Conservation (phyloP, 2,797 vertebrate genomes). For the Anableps anableps region DNA sequence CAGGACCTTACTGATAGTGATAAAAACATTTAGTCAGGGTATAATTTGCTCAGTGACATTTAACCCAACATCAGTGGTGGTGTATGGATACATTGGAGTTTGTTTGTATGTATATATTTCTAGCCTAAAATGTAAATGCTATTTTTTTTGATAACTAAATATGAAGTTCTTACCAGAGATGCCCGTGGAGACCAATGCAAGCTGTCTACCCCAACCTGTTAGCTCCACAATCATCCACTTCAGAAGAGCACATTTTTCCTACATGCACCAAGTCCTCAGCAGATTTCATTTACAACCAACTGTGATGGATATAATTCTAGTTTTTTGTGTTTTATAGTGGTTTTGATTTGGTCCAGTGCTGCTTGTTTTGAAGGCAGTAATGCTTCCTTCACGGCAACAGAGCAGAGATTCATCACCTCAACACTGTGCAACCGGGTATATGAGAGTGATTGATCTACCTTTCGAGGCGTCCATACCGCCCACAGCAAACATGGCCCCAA, state of each 20-base stretch:
- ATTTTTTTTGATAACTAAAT: background rate
- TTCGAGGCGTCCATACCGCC: slow-evolving; percentile 98
- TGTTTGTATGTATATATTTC: background rate
- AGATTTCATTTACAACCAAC: slow-evolving; percentile 1
- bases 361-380: background rate
- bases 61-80: too few species aligned
- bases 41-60: too few species aligned
- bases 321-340: background rate
- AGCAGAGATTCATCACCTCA: background rate
- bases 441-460: slow-evolving; percentile 77
- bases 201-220: background rate
- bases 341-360: slow-evolving; percentile 3
- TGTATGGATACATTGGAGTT: background rate
- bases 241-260: background rate
- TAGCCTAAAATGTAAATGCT: background rate
- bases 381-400: background rate
- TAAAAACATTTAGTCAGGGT: too few species aligned
- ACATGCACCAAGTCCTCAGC: background rate
- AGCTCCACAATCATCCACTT: background rate
- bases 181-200: background rate
- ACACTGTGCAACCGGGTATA: background rate
- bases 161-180: background rate
- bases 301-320: background rate
- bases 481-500: slow-evolving; percentile 94
- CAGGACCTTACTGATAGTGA: too few species aligned